These are phyloP conservation scores for Sakesphorus luctuosus DNA, from an alignment of 2,113 vertebrate species.

Conservation along the genomic window DNA sequence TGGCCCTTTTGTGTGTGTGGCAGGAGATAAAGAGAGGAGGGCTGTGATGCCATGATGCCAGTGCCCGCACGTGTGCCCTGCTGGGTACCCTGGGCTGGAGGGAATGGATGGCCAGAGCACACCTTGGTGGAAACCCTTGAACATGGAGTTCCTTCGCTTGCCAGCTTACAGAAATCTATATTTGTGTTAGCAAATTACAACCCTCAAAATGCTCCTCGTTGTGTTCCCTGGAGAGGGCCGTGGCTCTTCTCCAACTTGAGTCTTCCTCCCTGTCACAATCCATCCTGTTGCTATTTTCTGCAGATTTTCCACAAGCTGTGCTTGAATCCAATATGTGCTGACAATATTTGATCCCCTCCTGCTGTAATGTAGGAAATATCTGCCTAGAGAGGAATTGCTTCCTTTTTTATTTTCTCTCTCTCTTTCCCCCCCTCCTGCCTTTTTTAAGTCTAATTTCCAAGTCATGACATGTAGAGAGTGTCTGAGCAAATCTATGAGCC, in stretches of 20 bases:
- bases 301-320: neutral
- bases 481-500: conserved; percentile 37
- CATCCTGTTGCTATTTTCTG: neutral
- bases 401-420: neutral
- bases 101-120: neutral
- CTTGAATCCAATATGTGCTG: neutral
- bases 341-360: neutral
- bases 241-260: neutral
- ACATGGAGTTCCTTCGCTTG: neutral
- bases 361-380: neutral
- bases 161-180: neutral
- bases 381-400: neutral
- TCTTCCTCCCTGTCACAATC: neutral
- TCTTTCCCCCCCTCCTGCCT: neutral
- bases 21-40: neutral
- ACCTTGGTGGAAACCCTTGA: neutral
- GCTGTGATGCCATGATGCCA: neutral
- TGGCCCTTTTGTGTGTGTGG: neutral
- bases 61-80: neutral
- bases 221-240: neutral
- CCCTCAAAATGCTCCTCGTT: neutral
- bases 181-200: neutral
- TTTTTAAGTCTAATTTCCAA: conserved; percentile 35
- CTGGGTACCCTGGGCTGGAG: neutral
- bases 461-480: neutral